Conservation (phyloP, 2,797 vertebrate genomes). For the Glossophaga mutica region DNA sequence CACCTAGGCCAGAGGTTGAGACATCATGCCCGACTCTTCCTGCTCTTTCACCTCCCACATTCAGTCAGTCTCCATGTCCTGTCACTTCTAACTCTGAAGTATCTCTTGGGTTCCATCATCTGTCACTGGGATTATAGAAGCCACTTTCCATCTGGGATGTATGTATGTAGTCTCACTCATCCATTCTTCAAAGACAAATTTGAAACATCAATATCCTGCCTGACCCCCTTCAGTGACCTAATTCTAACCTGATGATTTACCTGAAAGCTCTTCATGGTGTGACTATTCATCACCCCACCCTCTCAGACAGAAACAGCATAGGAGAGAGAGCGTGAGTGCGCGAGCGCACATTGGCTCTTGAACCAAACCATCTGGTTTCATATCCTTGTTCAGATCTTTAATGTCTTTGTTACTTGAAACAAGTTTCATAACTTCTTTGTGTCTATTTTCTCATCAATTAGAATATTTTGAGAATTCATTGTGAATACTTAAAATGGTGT, state of each 20-base stretch:
- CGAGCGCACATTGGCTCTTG: no score
- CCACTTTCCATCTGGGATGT: neutral
- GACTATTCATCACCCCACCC: neutral
- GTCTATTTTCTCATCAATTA: neutral
- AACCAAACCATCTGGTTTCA: neutral
- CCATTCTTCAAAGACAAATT: neutral
- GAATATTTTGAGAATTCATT: neutral
- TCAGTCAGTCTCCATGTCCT: neutral
- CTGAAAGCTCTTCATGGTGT: neutral
- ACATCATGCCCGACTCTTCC: no score
- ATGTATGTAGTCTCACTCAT: neutral
- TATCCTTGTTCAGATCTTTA: neutral
- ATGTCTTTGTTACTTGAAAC: neutral
- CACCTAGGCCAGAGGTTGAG: neutral
- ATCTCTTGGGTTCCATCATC: neutral
- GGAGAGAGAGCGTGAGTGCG: neutral
- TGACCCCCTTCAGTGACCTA: neutral
- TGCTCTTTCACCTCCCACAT: neutral
- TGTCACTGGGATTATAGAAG: neutral
- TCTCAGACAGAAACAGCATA: rapidly evolving
- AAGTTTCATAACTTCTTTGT: neutral
- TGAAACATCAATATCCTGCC: neutral
- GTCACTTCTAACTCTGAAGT: neutral
- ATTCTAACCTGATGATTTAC: neutral
- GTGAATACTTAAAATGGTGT: neutral